Evolutionary conservation across 2,797 vertebrate species (phyloP), one percentile per base, ranked within the genome.

Genomic region (Euphonia xanthogaster): DNA sequence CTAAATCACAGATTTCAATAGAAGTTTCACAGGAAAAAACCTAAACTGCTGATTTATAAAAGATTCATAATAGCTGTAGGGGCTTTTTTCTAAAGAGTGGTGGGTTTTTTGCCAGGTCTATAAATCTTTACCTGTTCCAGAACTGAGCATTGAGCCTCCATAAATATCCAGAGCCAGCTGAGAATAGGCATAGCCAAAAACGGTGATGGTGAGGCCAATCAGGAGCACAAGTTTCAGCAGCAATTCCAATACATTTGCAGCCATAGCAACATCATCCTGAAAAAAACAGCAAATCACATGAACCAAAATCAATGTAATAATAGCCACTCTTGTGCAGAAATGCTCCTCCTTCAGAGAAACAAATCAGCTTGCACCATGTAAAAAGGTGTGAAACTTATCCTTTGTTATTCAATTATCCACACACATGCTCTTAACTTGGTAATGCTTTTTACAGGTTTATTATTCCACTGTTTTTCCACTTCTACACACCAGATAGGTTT

Each of bases 151-250:
- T 87, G 98, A 97, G 50, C 99, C 99, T 12, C 99, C 99, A 31
- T 99, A 99, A 96, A 99, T 97, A 97, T 99, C 99, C 96, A 99
- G 97, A 55, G 99, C 99, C 97, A 99, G 95, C 58, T 99, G 97
- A 88, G 99, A 99, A 98, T 99, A 99, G 51, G 98, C 98, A 88
- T 99, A 99, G 73, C 99, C 99, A 98, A 99, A 99, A 81, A 99
- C 98, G 0, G 98, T 98, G 95, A 99, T 99, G 87, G 99, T 98
- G 93, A 99, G 97, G 67, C 99, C 99, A 12, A 99, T 97, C 87
- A 99, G 97, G 88, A 99, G 97, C 90, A 99, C 99, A 97, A 99
- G 97, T 89, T 99, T 99, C 92, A 99, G 97, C 72, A 99, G 98
- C 83, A 98, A 98, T 96, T 99, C 98, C 96, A 99, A 97, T 15